A percentile compares a stretch with the other conserved stretches of the same genome.
These are phyloP conservation scores for Machimus rusticus DNA, from an alignment of 2,888 invertebrate species.

Conservation along the genomic window DNA sequence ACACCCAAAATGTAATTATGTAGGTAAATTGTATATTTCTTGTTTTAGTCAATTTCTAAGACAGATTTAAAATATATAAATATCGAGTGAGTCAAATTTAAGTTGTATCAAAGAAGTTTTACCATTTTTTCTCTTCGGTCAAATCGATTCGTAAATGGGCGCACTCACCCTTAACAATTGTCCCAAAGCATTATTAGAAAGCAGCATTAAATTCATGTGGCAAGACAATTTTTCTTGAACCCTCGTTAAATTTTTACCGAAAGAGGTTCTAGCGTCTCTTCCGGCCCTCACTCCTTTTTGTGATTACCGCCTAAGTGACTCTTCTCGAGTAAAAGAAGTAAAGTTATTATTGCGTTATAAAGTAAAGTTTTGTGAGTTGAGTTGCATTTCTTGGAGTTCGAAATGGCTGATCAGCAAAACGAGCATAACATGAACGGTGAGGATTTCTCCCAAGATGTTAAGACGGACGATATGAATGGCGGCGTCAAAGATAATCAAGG, in stretches of 20 bases:
- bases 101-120: neutral
- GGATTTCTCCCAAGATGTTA: constrained; percentile 80
- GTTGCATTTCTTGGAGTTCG: constrained; percentile 4
- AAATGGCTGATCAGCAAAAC: constrained; percentile 68
- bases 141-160: neutral
- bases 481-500: constrained; percentile 56
- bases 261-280: constrained; percentile 56
- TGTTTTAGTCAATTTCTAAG: no score
- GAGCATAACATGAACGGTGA: constrained; percentile 79
- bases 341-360: constrained; percentile 49
- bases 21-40: no score
- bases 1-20: no score
- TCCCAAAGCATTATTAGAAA: neutral
- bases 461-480: constrained; percentile 68
- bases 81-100: no score
- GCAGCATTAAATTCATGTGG: neutral
- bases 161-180: neutral
- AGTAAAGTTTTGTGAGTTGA: constrained; percentile 38
- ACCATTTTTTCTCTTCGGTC: neutral
- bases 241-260: neutral
- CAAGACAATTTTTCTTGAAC: neutral
- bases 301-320: neutral
- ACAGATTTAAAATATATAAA: no score
- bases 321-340: neutral
- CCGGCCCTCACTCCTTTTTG: constrained; percentile 55